Percentiles rank a stretch among this genome's conserved stretches.
phyloP scores from a whole-genome alignment of 2,888 invertebrate genomes.

The Oxystoma pomonae region DNA sequence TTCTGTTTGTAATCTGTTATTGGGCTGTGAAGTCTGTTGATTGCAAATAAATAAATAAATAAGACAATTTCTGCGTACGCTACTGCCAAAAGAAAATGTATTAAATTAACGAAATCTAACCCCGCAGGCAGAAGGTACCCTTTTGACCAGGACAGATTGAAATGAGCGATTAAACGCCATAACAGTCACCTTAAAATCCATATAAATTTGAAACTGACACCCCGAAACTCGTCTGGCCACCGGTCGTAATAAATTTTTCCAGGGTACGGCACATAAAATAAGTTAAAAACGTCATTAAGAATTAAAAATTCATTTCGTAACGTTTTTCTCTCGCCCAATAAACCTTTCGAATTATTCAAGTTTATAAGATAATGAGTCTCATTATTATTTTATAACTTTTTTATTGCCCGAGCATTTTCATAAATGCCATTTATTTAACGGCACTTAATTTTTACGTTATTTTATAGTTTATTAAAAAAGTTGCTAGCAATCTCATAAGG shows the following conservation, averaged over 20 bases:
- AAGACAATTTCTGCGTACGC: too few species aligned
- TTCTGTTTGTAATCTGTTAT: too few species aligned
- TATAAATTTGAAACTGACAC: constrained; percentile 33
- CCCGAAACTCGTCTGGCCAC: constrained; percentile 22
- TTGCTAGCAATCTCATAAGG: background rate
- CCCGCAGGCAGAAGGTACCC: background rate
- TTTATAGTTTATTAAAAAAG: background rate
- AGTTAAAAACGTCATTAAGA: background rate
- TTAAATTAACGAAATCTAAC: background rate
- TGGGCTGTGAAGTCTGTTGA: too few species aligned
- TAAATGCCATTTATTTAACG: background rate
- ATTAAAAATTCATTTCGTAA: background rate
- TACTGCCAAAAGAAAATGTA: too few species aligned
- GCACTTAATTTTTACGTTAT: background rate
- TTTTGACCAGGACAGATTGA: constrained; percentile 38
- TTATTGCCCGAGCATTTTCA: background rate
- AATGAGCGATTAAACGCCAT: constrained; percentile 39
- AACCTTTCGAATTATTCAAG: background rate
- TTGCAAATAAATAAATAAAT: too few species aligned
- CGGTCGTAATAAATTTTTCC: constrained; percentile 7
- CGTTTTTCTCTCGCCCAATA: background rate
- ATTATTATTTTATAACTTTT: background rate
- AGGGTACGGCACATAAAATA: background rate
- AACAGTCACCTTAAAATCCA: constrained; percentile 33
- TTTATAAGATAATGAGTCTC: background rate